phyloP scores from a whole-genome alignment of 2,888 invertebrate genomes.

The Pandemis cinnamomeana region DNA sequence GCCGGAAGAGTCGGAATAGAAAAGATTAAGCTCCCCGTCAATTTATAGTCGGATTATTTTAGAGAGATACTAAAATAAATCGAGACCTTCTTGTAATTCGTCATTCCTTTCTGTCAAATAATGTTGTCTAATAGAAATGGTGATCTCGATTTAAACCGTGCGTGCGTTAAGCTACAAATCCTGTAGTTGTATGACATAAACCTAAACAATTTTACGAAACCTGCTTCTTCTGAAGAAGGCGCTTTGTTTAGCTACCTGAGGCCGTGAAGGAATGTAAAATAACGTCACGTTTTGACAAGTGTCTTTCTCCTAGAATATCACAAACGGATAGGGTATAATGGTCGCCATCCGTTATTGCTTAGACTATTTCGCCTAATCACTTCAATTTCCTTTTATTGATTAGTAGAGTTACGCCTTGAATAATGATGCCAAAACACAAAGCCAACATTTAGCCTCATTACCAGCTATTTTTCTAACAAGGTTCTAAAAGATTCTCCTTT shows the following conservation, averaged over 20 bases:
- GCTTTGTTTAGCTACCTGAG: background rate
- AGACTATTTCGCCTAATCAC: slow-evolving; percentile 2
- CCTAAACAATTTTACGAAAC: background rate
- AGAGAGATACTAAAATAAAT: background rate
- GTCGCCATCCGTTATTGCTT: background rate
- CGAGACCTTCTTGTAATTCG: background rate
- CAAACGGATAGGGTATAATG: too few relatives aligned
- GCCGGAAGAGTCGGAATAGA: background rate
- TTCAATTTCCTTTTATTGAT: slow-evolving; percentile 4
- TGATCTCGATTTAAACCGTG: too few relatives aligned
- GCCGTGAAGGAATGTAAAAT: background rate
- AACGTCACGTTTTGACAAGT: background rate
- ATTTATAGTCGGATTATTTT: background rate
- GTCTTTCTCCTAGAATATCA: too few relatives aligned
- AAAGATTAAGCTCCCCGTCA: background rate
- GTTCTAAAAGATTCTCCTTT: background rate
- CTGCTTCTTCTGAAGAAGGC: background rate
- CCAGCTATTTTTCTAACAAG: background rate
- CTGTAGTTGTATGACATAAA: too few relatives aligned
- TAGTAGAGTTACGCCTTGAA: background rate
- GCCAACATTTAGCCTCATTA: background rate
- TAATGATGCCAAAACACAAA: slow-evolving; percentile 6
- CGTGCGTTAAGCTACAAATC: too few relatives aligned
- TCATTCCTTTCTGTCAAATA: too few relatives aligned
- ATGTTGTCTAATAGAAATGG: too few relatives aligned